These are phyloP conservation scores for Leguminivora glycinivorella DNA, from an alignment of 1,140 invertebrate genomes.

Conservation along the genomic window DNA sequence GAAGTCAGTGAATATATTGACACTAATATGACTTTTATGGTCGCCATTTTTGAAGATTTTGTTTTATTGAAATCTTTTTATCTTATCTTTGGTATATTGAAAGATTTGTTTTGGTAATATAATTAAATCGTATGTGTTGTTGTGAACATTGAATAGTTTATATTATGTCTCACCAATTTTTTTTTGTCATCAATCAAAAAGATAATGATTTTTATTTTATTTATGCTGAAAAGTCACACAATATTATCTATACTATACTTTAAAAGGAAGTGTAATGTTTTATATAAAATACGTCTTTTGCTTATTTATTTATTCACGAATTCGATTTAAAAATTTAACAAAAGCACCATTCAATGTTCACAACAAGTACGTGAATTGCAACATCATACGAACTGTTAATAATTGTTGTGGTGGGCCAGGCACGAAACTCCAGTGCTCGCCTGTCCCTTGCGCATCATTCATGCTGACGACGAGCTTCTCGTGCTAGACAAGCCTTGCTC, in stretches of 20 bases:
- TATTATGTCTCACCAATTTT: too few species aligned
- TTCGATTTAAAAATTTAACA: neutral
- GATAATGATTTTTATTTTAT: too few species aligned
- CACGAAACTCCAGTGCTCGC: constrained; percentile 88
- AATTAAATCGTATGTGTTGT: neutral
- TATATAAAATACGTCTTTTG: too few species aligned
- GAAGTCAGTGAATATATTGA: neutral
- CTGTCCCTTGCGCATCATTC: constrained; percentile 87
- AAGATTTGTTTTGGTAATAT: neutral
- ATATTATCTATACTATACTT: too few species aligned
- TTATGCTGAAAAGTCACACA: too few species aligned
- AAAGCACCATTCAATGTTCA: neutral
- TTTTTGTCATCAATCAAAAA: too few species aligned
- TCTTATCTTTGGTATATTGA: neutral
- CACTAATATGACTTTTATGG: neutral
- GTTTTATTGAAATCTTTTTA: neutral
- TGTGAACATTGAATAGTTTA: neutral
- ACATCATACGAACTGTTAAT: constrained; percentile 54
- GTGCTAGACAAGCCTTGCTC: constrained; percentile 95
- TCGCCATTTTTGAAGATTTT: neutral
- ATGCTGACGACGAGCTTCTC: constrained; percentile 89
- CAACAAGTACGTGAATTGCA: constrained; percentile 38
- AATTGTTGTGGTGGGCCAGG: constrained; percentile 77
- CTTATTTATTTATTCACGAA: too few species aligned
- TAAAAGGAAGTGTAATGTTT: too few species aligned